These are phyloP conservation scores for Triplophysa dalaica DNA, from an alignment of 2,113 vertebrate genomes.

Conservation along the genomic window DNA sequence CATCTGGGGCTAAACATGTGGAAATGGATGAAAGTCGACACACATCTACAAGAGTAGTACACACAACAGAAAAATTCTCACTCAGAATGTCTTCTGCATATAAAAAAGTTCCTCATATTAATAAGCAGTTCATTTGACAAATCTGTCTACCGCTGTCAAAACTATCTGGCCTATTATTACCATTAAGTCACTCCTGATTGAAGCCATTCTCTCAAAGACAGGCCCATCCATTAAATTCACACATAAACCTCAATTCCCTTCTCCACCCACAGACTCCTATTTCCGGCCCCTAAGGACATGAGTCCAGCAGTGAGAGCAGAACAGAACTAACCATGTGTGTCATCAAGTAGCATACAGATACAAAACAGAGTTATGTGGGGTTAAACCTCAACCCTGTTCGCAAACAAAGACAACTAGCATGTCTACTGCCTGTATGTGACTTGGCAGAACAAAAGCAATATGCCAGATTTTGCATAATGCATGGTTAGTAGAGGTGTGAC, in stretches of 20 bases:
- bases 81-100: conserved; percentile 11
- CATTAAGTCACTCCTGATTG: conserved; percentile 51
- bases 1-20: conserved; percentile 56
- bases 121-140: background rate
- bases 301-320: conserved; percentile 37
- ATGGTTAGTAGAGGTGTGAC: background rate
- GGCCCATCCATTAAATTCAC: conserved; percentile 56
- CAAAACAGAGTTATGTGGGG: background rate
- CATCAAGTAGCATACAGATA: background rate
- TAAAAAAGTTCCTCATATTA: background rate
- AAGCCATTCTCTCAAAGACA: conserved; percentile 52
- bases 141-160: conserved; percentile 43
- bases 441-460: background rate
- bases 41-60: conserved; percentile 26
- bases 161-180: conserved; percentile 48
- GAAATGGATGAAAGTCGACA: background rate
- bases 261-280: conserved; percentile 39
- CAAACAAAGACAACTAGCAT: conserved; percentile 40
- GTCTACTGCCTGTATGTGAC: conserved; percentile 21
- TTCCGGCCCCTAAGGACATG: conserved; percentile 32
- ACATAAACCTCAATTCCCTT: conserved; percentile 50
- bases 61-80: background rate
- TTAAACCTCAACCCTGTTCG: background rate
- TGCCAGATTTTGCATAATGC: background rate
- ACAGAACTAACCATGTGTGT: conserved; percentile 15